Percentiles rank a stretch among this genome's conserved stretches.
phyloP scores from a whole-genome alignment of 2,888 invertebrate species.

The Agrochola lychnidis region DNA sequence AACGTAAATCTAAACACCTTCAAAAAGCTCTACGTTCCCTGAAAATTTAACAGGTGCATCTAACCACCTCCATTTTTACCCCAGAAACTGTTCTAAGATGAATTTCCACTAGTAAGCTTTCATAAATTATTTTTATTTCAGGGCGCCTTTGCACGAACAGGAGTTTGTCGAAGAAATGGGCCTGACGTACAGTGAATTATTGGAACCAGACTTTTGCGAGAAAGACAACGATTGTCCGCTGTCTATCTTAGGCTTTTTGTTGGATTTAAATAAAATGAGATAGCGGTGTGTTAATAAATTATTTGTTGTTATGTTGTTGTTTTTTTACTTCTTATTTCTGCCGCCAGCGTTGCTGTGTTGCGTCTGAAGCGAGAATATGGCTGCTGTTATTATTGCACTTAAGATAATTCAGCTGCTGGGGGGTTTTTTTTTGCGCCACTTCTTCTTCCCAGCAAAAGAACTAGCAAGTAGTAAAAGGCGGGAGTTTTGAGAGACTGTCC shows the following conservation, averaged over 20 bases:
- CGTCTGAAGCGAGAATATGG: too few species aligned
- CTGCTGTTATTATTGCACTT: too few species aligned
- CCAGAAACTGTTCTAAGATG: slow-evolving; percentile 11
- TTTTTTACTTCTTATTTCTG: neutral
- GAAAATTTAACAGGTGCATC: slow-evolving; percentile 45
- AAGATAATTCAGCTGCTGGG: too few species aligned
- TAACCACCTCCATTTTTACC: slow-evolving; percentile 21
- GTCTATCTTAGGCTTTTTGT: slow-evolving; percentile 77
- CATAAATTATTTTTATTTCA: slow-evolving; percentile 72
- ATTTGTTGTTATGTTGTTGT: neutral
- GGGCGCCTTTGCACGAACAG: slow-evolving; percentile 78
- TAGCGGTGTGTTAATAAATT: slow-evolving; percentile 37
- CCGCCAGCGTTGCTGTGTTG: too few species aligned
- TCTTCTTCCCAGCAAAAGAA: too few species aligned
- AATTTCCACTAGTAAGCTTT: slow-evolving; percentile 34
- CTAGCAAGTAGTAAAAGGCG: too few species aligned
- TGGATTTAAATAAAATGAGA: slow-evolving; percentile 78
- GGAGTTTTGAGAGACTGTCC: too few species aligned
- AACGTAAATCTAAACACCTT: neutral
- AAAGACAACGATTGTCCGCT: slow-evolving; percentile 79
- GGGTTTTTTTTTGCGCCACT: too few species aligned
- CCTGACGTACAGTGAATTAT: slow-evolving; percentile 74
- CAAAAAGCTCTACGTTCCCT: neutral
- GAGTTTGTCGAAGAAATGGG: slow-evolving; percentile 79
- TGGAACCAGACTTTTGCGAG: slow-evolving; percentile 78